Base-by-base conservation (phyloP, 2,113 vertebrate genomes). In the Caranx ignobilis region DNA sequence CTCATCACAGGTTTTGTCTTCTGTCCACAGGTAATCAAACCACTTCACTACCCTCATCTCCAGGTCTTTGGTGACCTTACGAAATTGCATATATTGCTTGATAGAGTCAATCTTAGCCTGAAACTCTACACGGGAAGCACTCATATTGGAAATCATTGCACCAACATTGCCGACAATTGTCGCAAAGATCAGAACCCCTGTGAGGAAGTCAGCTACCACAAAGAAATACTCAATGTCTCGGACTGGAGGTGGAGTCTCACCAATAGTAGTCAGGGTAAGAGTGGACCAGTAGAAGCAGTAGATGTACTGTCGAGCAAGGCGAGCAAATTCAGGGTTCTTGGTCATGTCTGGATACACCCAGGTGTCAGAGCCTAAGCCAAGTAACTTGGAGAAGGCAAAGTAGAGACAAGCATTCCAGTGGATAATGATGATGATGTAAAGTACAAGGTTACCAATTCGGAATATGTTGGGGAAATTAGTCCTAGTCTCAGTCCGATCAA, bases 401-500 rank as follows among this genome's bases (percentile, higher is more conserved):
- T 95, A 98, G 73, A 98, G 92, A 50, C 97, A 98, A 0, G 90
- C 97, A 0, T 98, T 98, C 97, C 97, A 98, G 87, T 98, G 97
- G 87, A 98, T 98, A 59, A 98, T 97, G 78, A 97, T 94, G 2
- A 98, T 92, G 47, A 97, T 98, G 75, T 98, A 98, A 0, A 97
- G 87, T 8, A 98, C 96, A n/a, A 98, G 91, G 72, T 97, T 98
- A 19, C 85, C 95, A 2, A 98, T 98, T 66, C 97, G 95, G 62
- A 98, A 98, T 52, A 97, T 92, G 78, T 98, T 98, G 39, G 97
- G 97, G 39, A 96, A 97, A 75, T 96, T 97, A 68, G 97, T 98
- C 88, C 97, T 95, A 0, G 97, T 98, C 86, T 98, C 97, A 0
- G 97, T 98, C 43, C 97, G 95, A 83, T 98, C 96, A 66, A 98